Evolutionary conservation across 2,797 vertebrate genomes (phyloP), one percentile per base, ranked within the genome.

Genomic region (Chelidonichthys spinosus): DNA sequence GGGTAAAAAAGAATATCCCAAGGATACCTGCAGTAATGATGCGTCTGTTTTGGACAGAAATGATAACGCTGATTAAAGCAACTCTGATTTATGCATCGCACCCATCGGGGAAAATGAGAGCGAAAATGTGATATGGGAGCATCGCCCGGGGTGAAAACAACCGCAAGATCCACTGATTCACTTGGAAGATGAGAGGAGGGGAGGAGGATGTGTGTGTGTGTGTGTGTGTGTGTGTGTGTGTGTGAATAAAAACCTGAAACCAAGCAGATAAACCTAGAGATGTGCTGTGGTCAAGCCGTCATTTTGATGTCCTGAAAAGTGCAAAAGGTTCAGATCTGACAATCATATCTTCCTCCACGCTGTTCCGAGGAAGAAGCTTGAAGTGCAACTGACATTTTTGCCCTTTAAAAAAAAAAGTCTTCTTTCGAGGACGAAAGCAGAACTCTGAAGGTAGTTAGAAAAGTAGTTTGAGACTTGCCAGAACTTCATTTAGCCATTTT

Each of bases 1-100:
- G 63, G 50, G 6, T 11, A 32, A 36, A 58, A 37, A 40, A 72
- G 58, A 42, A 49, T 25, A 55, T 65, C 79, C 62, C 55, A 61
- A 65, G 69, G 65, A 72, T 69, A 81, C 63, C 72, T 72, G 63
- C 59, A 54, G 59, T 64, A 59, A 76, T 60, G 35, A 63, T 59
- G 50, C 6, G 15, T 71, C 44, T 63, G 72, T 59, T 76, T 47
- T 68, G 69, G 74, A 69, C 54, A n/a, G 54, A 33, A 43, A 61
- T 44, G 54, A 69, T 55, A 61, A 76, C 11, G 1, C 37, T 69
- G 69, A 77, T 77, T 76, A 76, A 73, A 42, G 53, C 49, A 14
- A 11, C 43, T 46, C 36, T 61, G 42, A 71, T 63, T 66, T 67
- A 74, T 70, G 36, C 61, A 52, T 70, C n/a, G 1, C 37, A 33